These are phyloP conservation scores for Sinonovacula constricta DNA, from an alignment of 1,140 invertebrate genomes.

Conservation along the genomic window DNA sequence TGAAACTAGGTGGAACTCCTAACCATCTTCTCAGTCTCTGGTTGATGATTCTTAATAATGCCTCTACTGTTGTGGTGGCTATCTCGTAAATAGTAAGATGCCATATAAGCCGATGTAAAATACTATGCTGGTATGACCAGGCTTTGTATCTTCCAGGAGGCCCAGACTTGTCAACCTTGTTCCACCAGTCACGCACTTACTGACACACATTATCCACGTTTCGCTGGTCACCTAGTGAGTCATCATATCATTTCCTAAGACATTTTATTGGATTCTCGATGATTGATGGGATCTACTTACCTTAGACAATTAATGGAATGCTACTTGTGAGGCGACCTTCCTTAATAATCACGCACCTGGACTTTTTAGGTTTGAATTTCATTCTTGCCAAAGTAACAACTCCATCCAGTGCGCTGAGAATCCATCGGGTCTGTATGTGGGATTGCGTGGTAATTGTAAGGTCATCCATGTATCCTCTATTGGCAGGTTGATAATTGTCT, in stretches of 20 bases:
- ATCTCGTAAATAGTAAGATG: too few relatives aligned
- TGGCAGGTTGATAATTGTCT: too few relatives aligned
- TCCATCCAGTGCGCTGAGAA: slow-evolving; percentile 37
- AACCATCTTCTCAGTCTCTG: too few relatives aligned
- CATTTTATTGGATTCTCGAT: too few relatives aligned
- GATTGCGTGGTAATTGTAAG: too few relatives aligned
- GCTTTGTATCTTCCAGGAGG: too few relatives aligned
- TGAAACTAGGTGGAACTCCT: neutral
- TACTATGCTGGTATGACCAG: slow-evolving; percentile 32
- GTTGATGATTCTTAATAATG: slow-evolving; percentile 3
- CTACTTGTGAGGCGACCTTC: too few relatives aligned
- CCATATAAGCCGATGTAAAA: slow-evolving; percentile 13
- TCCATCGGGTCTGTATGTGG: slow-evolving; percentile 50
- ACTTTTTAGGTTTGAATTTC: slow-evolving; percentile 25
- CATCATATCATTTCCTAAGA: too few relatives aligned
- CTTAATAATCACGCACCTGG: slow-evolving; percentile 7
- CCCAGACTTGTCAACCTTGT: too few relatives aligned
- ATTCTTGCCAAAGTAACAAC: slow-evolving; percentile 22
- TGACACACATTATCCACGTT: neutral
- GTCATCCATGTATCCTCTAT: too few relatives aligned
- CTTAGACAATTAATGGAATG: slow-evolving; percentile 36
- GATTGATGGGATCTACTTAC: slow-evolving; percentile 43
- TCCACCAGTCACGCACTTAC: neutral
- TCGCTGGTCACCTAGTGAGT: too few relatives aligned
- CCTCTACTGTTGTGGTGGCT: slow-evolving; percentile 36